A percentile compares a stretch with the other conserved stretches of the same genome.
These are phyloP conservation scores for Pyrocephalus nanus DNA, from an alignment of 2,797 vertebrate species.

Conservation along the genomic window DNA sequence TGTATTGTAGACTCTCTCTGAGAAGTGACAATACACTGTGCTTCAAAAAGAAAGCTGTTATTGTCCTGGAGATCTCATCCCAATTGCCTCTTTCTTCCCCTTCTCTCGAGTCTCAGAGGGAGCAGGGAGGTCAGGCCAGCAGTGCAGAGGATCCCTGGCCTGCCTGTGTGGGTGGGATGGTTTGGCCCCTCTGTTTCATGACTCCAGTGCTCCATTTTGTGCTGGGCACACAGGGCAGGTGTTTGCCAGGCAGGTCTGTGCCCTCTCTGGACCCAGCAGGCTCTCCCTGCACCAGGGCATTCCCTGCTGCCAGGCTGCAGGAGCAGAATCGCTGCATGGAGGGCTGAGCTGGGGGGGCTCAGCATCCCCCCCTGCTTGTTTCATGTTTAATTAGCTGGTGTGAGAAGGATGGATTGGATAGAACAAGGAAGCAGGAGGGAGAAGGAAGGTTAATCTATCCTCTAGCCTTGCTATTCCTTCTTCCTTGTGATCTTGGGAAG, in stretches of 20 bases:
- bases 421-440: slow-evolving; percentile 51
- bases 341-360: slow-evolving; percentile 4
- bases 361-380: slow-evolving; percentile 12
- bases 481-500: slow-evolving; percentile 44
- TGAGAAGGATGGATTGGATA: slow-evolving; percentile 27
- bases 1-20: not conserved
- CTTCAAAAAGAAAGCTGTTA: not conserved
- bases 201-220: not conserved
- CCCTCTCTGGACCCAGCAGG: accelerated
- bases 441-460: slow-evolving; percentile 65
- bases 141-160: not conserved
- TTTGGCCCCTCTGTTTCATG: not conserved
- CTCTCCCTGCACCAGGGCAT: not conserved
- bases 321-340: not conserved
- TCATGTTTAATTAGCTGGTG: slow-evolving; percentile 58
- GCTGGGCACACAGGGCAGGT: not conserved
- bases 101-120: not conserved
- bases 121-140: not conserved
- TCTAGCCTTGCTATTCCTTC: slow-evolving; percentile 53
- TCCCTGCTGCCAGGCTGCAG: not conserved
- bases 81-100: not conserved
- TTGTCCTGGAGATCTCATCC: not conserved
- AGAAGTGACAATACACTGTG: not conserved
- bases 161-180: not conserved
- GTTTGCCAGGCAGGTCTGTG: not conserved